These are phyloP conservation scores for Mirza zaza DNA, from an alignment of 2,113 vertebrate species.

Conservation along the genomic window DNA sequence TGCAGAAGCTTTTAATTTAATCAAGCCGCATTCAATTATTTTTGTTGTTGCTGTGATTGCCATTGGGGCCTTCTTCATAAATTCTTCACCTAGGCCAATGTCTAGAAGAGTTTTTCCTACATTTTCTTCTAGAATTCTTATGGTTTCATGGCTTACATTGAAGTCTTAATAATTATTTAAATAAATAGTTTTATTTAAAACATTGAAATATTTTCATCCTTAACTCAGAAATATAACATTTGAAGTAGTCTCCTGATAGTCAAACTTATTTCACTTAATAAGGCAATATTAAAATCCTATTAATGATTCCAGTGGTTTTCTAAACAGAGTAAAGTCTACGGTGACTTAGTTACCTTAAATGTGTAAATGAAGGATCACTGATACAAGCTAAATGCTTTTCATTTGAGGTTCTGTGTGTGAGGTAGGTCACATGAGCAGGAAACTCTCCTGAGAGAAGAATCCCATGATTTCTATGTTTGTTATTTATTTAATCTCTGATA, in stretches of 20 bases:
- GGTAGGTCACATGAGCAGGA: neutral
- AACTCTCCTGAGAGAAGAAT: neutral
- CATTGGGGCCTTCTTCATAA: too few species aligned
- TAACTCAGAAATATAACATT: neutral
- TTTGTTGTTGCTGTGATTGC: too few species aligned
- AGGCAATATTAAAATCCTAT: neutral
- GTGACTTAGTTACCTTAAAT: neutral
- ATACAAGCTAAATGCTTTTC: neutral
- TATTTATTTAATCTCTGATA: neutral
- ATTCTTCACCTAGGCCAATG: too few species aligned
- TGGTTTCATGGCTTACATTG: too few species aligned
- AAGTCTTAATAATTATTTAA: neutral
- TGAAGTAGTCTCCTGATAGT: neutral
- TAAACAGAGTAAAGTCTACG: neutral
- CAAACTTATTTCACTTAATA: neutral
- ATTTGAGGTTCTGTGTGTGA: neutral
- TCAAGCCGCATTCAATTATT: too few species aligned
- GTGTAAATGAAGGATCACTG: neutral
- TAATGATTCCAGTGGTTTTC: neutral
- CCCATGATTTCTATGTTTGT: neutral
- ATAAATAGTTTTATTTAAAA: neutral
- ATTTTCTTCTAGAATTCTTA: too few species aligned
- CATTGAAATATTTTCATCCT: neutral
- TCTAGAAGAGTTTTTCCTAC: too few species aligned
- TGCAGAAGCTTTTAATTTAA: too few species aligned